Evolutionary conservation across 2,888 invertebrate species (phyloP), one percentile per base, ranked within the genome.

Genomic region (Darwinula stevensoni): DNA sequence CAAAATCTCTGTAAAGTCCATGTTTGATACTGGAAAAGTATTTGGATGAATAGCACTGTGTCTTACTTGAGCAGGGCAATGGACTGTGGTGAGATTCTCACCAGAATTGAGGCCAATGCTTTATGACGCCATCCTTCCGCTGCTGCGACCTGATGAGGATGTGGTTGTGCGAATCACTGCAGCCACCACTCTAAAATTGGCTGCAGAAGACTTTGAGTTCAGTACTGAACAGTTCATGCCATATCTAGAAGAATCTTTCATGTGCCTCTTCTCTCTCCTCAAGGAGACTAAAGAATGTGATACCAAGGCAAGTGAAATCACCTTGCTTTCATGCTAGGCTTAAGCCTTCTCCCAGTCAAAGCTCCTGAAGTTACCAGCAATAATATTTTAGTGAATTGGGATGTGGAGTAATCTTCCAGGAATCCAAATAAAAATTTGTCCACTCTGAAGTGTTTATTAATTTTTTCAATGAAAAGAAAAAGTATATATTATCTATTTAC

Each of bases 121-220:
- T 37, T 88, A 88, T 47, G 65, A 50, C 11, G 33, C 12, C 16
- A 3, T 17, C 11, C 17, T 17, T 22, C 15, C 17, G 22, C 14
- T 33, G 3, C 17, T 34, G 3, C 17, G 14, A 4, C 12, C 28
- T 13, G 14, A n/a, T 13, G 13, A 13, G 6, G 14, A 28, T 28
- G 9, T 28, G 6, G 28, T 6, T 28, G 78, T 88, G 17, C 63
- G 80, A 43, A 53, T 88, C 36, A 71, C 82, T 2, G 72, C 84
- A 4, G 74, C 80, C 1, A 68, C 70, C 39, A 73, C 84, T 1
- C 56, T 91, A 4, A 67, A 73, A 47, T 62, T 64, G 42, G 69
- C 74, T 2, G 67, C 88, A 22, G 82, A 86, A 43, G 84, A 84
- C 51, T 86, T 86, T 55, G 76, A 80, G 46, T 91, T 88, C 53